Percentiles rank a stretch among this genome's conserved stretches.
These are phyloP conservation scores for Cladopsammia gracilis DNA, from an alignment of 64 coral and sea anemone species.

Conservation along the genomic window DNA sequence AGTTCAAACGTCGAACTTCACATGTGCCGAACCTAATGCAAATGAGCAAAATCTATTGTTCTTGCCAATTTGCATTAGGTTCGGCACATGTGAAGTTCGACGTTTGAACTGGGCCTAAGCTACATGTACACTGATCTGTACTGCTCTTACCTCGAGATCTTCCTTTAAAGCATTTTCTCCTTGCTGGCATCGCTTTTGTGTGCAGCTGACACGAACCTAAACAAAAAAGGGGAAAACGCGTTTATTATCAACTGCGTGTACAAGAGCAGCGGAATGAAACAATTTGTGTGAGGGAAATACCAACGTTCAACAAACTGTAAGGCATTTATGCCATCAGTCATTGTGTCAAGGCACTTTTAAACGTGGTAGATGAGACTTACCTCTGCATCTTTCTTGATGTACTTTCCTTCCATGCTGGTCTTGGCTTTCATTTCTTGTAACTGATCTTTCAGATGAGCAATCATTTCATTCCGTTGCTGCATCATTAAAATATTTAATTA, in stretches of 20 bases:
- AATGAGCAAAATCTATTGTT: no score
- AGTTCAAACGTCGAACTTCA: no score
- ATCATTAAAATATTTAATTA: not conserved
- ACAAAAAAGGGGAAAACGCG: not conserved
- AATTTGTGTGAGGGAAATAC: no score
- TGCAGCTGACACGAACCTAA: constrained; percentile 87
- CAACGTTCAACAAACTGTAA: no score
- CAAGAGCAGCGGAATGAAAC: no score
- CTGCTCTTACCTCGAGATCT: constrained; percentile 86
- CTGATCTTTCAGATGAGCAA: constrained; percentile 99
- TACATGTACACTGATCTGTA: no score
- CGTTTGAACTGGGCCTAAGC: no score
- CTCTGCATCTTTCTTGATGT: constrained; percentile 99
- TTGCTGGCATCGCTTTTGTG: constrained; percentile 95
- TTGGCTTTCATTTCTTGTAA: constrained; percentile 99
- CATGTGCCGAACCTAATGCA: no score
- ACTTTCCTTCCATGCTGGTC: constrained; percentile 99
- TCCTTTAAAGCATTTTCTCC: constrained; percentile 87
- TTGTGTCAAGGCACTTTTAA: no score
- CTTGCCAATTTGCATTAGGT: no score
- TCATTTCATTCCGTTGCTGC: constrained; percentile 99
- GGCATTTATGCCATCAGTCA: no score
- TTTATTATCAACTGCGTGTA: not conserved
- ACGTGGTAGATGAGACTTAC: not conserved
- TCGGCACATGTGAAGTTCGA: no score